Evolutionary conservation across 1,140 invertebrate genomes (phyloP), one percentile per base, ranked within the genome.

Genomic region (Hyles euphorbiae): DNA sequence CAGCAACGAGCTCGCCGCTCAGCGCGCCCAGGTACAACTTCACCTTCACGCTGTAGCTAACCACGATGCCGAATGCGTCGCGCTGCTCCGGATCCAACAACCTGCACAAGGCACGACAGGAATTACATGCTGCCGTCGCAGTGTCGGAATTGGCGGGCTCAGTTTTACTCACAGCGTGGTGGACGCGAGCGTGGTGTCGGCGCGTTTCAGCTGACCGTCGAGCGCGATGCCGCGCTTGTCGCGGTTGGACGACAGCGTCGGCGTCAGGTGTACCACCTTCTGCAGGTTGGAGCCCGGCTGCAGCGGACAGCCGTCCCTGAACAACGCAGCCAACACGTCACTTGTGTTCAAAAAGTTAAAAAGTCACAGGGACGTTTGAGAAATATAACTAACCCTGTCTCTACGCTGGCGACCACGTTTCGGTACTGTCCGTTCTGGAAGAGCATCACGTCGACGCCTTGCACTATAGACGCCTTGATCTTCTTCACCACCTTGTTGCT

Each of bases 371-470:
- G 22, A 22, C 22, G 2, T 22, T 22, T 22, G 1, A 22, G 2
- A 22, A 22, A 22, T 22, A 22, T 22, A 22, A 22, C 78, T 78
- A 0, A 98, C 94, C 97, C 96, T 33, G 96, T 98, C 90, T 99
- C 98, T 45, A 98, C 88, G 59, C 95, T 94, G 44, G 97, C 97
- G 43, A 99, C 97, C 4, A 96, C 94, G 65, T 98, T 98, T 55
- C 98, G 93, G 83, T 99, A 99, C 83, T 98, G 97, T n/a, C 98
- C 98, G 81, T 97, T 99, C 83, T 98, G 98, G 91, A 99, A 99
- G 48, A 99, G 94, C 63, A 98, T 97, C 59, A 99, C 98, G 87
- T 99, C 98, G 36, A 99, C 98, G 60, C 97, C 96, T 88, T 99
- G 98, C 72, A 97, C 95, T 11, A 99, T 93, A 89, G 96, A 91